These are phyloP conservation scores for Sebastes goodei DNA, from an alignment of 2,797 vertebrate genomes.

Conservation along the genomic window DNA sequence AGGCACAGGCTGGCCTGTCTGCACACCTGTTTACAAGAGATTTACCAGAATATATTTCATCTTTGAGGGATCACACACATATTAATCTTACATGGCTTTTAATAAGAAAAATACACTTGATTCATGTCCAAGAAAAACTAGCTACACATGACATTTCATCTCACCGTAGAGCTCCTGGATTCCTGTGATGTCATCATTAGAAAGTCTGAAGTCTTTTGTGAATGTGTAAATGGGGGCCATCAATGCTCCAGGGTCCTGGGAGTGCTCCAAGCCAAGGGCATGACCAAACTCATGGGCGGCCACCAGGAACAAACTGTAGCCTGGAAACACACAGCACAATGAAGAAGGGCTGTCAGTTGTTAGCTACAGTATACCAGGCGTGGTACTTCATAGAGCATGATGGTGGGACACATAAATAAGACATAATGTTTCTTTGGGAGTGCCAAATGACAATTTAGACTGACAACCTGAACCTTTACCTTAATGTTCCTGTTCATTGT, in stretches of 20 bases:
- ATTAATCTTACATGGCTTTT: background rate
- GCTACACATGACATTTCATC: background rate
- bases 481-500: background rate
- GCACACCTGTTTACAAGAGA: conserved; percentile 76
- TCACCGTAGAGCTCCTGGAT: conserved; percentile 98
- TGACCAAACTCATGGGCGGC: conserved; percentile 99
- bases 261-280: conserved; percentile 96
- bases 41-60: background rate
- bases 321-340: conserved; percentile 68
- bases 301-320: conserved; percentile 97
- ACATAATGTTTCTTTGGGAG: background rate
- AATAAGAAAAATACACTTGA: background rate
- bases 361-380: background rate
- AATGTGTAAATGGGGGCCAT: conserved; percentile 98
- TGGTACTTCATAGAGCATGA: background rate
- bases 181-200: conserved; percentile 92
- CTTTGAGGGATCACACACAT: background rate
- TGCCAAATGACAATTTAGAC: background rate
- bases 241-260: conserved; percentile 92
- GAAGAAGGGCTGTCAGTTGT: background rate
- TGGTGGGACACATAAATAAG: background rate
- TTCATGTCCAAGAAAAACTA: background rate
- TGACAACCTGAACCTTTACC: background rate
- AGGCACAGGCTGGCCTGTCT: conserved; percentile 82
- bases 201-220: conserved; percentile 93